A percentile compares a stretch with the other conserved stretches of the same genome.
Conservation (phyloP, 1,140 invertebrate genomes). For the Aphidius gifuensis region DNA sequence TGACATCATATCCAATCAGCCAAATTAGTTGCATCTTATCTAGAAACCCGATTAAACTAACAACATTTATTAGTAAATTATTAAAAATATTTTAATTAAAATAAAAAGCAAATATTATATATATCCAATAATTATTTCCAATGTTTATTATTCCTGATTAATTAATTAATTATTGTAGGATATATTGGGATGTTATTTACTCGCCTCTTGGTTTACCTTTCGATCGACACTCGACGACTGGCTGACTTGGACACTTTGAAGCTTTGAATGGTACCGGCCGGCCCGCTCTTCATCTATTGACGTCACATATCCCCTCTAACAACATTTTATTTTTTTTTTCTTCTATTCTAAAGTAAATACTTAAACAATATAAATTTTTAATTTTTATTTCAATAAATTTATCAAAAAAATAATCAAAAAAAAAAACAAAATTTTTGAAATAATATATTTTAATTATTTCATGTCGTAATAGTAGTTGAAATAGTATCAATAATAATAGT, state of each 20-base stretch:
- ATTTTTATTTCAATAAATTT: background rate
- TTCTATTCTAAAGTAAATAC: background rate
- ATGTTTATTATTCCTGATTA: conserved; percentile 6
- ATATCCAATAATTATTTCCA: background rate
- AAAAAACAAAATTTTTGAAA: too few relatives aligned
- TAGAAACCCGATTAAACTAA: background rate
- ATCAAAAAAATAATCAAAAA: too few relatives aligned
- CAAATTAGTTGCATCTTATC: background rate
- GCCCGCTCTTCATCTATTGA: conserved; percentile 28
- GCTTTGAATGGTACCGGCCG: conserved; percentile 22
- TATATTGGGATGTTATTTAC: conserved; percentile 7
- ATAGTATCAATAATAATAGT: too few relatives aligned
- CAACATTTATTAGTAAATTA: background rate
- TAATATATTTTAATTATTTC: too few relatives aligned
- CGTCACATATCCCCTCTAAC: conserved; percentile 27
- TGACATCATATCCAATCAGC: conserved; percentile 2
- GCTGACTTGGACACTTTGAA: conserved; percentile 15
- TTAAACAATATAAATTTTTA: background rate
- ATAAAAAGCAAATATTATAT: background rate
- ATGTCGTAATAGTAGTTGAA: too few relatives aligned
- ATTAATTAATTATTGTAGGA: conserved; percentile 8
- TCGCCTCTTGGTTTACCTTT: conserved; percentile 27
- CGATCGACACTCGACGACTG: conserved; percentile 31
- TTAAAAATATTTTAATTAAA: background rate
- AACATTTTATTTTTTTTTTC: background rate